Conservation (phyloP, 1,140 invertebrate species). For the Temnothorax curvispinosus region DNA sequence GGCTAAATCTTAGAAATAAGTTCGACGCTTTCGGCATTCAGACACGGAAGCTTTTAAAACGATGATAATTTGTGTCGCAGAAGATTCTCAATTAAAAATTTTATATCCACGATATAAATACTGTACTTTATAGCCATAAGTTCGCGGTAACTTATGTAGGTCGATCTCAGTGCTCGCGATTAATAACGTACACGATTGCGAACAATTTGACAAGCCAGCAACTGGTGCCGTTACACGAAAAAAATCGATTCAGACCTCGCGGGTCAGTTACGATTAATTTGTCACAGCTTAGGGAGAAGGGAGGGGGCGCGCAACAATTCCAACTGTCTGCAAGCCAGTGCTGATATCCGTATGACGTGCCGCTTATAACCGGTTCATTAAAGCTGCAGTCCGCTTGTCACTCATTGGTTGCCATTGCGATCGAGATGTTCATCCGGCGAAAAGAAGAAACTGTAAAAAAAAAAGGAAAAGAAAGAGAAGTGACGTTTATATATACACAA, state of each 20-base stretch:
- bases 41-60: background rate
- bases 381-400: slow-evolving; percentile 73
- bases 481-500: background rate
- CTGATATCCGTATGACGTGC: slow-evolving; percentile 74
- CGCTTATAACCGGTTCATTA: slow-evolving; percentile 76
- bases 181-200: background rate
- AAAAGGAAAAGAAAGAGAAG: slow-evolving; percentile 1
- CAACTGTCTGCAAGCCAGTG: slow-evolving; percentile 67
- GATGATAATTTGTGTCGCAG: background rate
- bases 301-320: slow-evolving; percentile 68
- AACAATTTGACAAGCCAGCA: background rate
- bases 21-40: background rate
- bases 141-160: background rate
- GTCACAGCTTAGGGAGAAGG: slow-evolving; percentile 60
- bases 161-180: background rate
- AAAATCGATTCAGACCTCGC: slow-evolving; percentile 54
- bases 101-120: background rate
- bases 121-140: background rate
- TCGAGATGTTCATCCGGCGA: slow-evolving; percentile 51
- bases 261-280: slow-evolving; percentile 72
- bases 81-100: background rate
- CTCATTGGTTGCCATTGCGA: slow-evolving; percentile 70
- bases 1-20: background rate
- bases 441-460: slow-evolving; percentile 30
- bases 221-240: slow-evolving; percentile 41